A percentile compares a stretch with the other conserved stretches of the same genome.
Conservation (phyloP, 2,113 vertebrate genomes). For the Nycticryphes semicollaris region DNA sequence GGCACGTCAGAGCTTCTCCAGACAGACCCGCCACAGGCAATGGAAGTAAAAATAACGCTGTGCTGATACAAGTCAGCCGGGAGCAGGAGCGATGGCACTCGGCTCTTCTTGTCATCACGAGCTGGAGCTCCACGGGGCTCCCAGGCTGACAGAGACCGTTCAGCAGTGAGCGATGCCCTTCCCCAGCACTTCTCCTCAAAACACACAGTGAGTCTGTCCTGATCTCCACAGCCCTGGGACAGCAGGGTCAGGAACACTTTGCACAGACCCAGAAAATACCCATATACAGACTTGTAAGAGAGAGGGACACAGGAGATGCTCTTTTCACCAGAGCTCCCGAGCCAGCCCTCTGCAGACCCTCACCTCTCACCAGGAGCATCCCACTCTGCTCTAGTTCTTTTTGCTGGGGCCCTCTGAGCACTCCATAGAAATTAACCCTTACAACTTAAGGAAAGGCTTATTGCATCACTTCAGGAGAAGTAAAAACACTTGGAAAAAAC, state of each 20-base stretch:
- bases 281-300: accelerated
- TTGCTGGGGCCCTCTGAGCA: not conserved
- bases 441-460: not conserved
- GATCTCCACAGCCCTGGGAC: not conserved
- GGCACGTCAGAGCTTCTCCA: accelerated
- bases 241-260: not conserved
- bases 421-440: not conserved
- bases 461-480: not conserved
- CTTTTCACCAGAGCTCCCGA: not conserved
- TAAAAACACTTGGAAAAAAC: not conserved
- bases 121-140: not conserved
- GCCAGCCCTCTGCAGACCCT: not conserved
- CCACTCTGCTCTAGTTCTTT: not conserved
- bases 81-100: accelerated
- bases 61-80: not conserved
- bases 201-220: not conserved
- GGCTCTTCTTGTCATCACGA: accelerated
- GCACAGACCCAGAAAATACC: not conserved
- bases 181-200: not conserved
- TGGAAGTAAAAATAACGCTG: not conserved
- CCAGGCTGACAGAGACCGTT: accelerated
- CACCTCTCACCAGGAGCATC: not conserved
- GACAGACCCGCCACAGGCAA: not conserved
- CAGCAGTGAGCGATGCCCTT: not conserved
- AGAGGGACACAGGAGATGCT: not conserved